Evolutionary conservation across 2,888 invertebrate genomes (phyloP).

Genomic region (Trichogramma dendrolimi): DNA sequence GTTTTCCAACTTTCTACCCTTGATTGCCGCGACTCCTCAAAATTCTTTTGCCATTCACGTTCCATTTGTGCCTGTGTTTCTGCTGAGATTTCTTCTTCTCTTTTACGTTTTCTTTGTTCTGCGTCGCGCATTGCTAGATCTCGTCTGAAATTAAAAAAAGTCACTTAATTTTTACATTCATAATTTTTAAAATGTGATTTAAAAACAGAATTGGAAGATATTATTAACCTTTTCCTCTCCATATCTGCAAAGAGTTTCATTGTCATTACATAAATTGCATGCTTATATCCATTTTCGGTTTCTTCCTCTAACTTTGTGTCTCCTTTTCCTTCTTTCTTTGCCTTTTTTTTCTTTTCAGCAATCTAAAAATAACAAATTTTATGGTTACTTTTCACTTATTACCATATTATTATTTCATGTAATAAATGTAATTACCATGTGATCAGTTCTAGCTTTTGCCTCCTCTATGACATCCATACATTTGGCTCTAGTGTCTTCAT

Average conservation of each 20-base stretch:
- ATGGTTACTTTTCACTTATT: background rate
- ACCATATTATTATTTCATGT: background rate
- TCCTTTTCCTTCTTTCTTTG: constrained; percentile 61
- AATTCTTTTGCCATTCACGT: constrained; percentile 98
- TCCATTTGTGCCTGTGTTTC: constrained; percentile 86
- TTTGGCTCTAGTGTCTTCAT: constrained; percentile 87
- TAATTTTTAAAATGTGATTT: background rate
- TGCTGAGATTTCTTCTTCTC: constrained; percentile 89
- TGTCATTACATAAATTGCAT: constrained; percentile 96
- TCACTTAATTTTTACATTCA: constrained; percentile 1
- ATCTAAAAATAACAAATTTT: constrained; percentile 59
- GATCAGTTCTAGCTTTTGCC: constrained; percentile 89
- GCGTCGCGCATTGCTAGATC: constrained; percentile 84
- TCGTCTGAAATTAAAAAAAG: constrained; percentile 52
- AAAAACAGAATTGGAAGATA: background rate
- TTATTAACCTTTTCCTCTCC: constrained; percentile 71
- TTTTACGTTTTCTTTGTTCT: constrained; percentile 89
- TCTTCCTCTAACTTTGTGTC: constrained; percentile 75
- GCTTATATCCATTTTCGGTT: constrained; percentile 79
- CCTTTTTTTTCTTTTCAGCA: constrained; percentile 89
- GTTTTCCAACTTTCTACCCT: constrained; percentile 90
- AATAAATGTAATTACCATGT: constrained; percentile 63
- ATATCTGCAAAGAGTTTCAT: constrained; percentile 97
- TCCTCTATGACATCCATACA: constrained; percentile 97
- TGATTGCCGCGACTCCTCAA: constrained; percentile 92